phyloP scores from a whole-genome alignment of 1,140 invertebrate species.

The Lasaia peninsularis region DNA sequence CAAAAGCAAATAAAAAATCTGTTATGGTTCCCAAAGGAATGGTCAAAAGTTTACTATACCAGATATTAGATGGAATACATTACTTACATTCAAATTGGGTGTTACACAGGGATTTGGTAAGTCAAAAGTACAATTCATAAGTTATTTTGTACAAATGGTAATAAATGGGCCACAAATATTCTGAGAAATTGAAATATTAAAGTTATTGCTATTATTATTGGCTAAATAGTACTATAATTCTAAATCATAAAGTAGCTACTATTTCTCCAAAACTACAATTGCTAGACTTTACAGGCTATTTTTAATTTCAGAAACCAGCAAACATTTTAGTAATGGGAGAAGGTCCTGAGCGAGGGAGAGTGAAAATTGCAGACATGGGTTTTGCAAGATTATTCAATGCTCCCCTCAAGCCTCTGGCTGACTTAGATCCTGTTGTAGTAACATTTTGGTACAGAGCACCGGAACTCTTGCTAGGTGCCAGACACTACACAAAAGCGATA shows the following conservation, averaged over 20 bases:
- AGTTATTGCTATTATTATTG: no score
- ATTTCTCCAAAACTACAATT: neutral
- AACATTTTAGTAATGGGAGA: slow-evolving; percentile 99
- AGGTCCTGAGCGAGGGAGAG: slow-evolving; percentile 96
- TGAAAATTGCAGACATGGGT: slow-evolving; percentile 99
- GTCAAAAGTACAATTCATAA: no score
- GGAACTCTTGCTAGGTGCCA: slow-evolving; percentile 95
- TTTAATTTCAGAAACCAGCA: slow-evolving; percentile 91
- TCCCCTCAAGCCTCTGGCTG: slow-evolving; percentile 97
- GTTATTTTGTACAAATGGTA: no score
- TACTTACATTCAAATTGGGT: slow-evolving; percentile 99
- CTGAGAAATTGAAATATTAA: no score
- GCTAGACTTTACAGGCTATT: neutral
- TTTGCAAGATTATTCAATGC: slow-evolving; percentile 99
- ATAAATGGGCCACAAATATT: no score
- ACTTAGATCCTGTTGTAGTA: slow-evolving; percentile 99
- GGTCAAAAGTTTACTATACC: slow-evolving; percentile 98
- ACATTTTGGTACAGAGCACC: slow-evolving; percentile 99
- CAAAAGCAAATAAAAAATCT: slow-evolving; percentile 98
- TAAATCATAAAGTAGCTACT: neutral
- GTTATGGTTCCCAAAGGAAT: slow-evolving; percentile 97
- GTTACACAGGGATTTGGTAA: slow-evolving; percentile 97
- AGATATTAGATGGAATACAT: slow-evolving; percentile 99
- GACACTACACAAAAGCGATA: slow-evolving; percentile 99
- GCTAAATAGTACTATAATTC: no score